Evolutionary conservation across 2,797 vertebrate genomes (phyloP).

Genomic region (Todus mexicanus): DNA sequence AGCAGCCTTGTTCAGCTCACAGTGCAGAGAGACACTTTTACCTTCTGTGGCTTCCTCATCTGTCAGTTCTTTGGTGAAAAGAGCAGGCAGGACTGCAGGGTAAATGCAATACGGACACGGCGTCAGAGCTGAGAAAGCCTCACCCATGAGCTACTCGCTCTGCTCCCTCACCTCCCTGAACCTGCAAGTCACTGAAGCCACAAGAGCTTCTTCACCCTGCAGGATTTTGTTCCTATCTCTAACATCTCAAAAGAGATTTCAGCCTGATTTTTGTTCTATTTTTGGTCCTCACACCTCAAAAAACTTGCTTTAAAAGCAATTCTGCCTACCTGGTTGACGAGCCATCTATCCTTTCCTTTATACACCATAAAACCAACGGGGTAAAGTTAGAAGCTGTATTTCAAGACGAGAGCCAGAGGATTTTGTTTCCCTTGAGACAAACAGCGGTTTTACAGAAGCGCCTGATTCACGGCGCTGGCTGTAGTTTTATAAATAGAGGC

Average conservation of each 20-base stretch:
- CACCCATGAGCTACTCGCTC: neutral
- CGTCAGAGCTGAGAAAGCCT: slow-evolving; percentile 12
- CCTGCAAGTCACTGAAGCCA: neutral
- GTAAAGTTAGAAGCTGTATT: neutral
- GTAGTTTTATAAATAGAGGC: neutral
- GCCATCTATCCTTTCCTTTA: neutral
- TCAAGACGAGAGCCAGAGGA: neutral
- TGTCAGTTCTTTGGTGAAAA: slow-evolving; percentile 68
- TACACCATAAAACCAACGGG: neutral
- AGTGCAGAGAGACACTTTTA: slow-evolving; percentile 38
- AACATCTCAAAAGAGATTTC: neutral
- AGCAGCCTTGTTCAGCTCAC: slow-evolving; percentile 67
- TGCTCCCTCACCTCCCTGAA: neutral
- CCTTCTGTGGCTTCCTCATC: slow-evolving; percentile 54
- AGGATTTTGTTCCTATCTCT: neutral
- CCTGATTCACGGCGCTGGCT: neutral
- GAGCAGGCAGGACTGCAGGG: slow-evolving; percentile 67
- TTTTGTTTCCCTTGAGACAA: neutral
- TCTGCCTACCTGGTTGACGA: neutral
- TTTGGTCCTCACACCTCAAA: rapidly evolving
- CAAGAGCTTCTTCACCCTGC: neutral
- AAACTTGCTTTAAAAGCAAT: neutral
- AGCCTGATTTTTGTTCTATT: neutral
- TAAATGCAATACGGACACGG: neutral
- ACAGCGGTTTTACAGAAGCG: neutral